Conservation (phyloP, 2,113 vertebrate species). For the Pluvialis apricaria region DNA sequence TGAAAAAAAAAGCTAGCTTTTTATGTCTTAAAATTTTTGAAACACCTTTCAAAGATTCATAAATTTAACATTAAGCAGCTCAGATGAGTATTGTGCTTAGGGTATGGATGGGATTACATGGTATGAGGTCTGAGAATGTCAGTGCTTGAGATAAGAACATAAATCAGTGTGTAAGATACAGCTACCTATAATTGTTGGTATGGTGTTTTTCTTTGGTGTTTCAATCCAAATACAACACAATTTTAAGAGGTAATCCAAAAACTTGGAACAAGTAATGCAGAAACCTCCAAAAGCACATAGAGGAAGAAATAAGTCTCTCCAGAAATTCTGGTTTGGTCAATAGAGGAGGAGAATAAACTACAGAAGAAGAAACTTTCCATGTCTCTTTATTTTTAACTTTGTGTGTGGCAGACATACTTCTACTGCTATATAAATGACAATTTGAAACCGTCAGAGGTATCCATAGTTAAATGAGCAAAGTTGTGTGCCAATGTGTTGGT, state of each 20-base stretch:
- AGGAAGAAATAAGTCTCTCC: background rate
- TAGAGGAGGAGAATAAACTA: background rate
- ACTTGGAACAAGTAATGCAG: background rate
- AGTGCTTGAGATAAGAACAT: background rate
- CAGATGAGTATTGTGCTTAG: background rate
- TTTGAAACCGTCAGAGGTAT: background rate
- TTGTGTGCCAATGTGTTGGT: background rate
- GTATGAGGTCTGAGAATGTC: background rate
- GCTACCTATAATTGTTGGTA: background rate
- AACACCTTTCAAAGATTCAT: background rate
- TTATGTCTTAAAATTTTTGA: background rate
- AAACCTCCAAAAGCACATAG: background rate
- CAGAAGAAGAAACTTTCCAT: background rate
- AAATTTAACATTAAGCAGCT: background rate
- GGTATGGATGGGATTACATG: background rate
- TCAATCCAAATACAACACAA: background rate
- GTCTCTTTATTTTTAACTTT: background rate
- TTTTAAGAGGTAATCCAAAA: background rate
- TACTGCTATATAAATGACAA: background rate
- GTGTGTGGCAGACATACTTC: background rate
- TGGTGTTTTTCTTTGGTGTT: background rate
- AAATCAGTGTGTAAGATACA: background rate
- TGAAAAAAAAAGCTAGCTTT: background rate
- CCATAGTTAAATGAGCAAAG: accelerated
- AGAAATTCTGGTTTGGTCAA: background rate